A percentile compares a stretch with the other conserved stretches of the same genome.
Conservation (phyloP, 2,888 invertebrate species). For the Acronicta psi region DNA sequence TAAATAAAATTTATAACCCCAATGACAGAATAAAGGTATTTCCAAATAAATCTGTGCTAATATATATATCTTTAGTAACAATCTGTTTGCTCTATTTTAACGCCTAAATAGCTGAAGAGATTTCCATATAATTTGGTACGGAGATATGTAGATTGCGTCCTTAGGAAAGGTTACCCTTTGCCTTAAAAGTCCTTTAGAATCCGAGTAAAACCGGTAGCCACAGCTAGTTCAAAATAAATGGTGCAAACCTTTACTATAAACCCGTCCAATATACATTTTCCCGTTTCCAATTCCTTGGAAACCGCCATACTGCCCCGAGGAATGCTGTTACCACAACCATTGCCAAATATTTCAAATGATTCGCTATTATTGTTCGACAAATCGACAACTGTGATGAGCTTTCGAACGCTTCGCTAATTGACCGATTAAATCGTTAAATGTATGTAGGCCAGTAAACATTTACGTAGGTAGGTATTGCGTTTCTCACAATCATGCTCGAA, state of each 20-base stretch:
- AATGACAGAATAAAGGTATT: too few relatives aligned
- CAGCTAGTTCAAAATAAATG: neutral
- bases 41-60: too few relatives aligned
- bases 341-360: conserved; percentile 61
- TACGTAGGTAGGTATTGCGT: conserved; percentile 9
- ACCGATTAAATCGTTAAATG: conserved; percentile 29
- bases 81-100: too few relatives aligned
- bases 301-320: conserved; percentile 27
- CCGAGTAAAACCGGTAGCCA: too few relatives aligned
- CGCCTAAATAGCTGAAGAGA: too few relatives aligned
- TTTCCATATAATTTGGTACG: too few relatives aligned
- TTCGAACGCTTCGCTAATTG: conserved; percentile 28
- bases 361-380: conserved; percentile 35
- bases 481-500: conserved; percentile 12
- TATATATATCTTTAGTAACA: too few relatives aligned
- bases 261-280: conserved; percentile 47
- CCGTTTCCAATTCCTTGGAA: conserved; percentile 59
- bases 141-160: too few relatives aligned
- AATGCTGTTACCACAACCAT: conserved; percentile 56
- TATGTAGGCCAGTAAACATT: conserved; percentile 29
- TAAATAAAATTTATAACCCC: too few relatives aligned
- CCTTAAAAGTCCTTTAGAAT: too few relatives aligned
- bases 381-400: conserved; percentile 16
- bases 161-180: too few relatives aligned
- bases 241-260: conserved; percentile 5